Base-by-base conservation (phyloP, 53 echinoderm and acorn worm genomes). In the Holothuria scabra region DNA sequence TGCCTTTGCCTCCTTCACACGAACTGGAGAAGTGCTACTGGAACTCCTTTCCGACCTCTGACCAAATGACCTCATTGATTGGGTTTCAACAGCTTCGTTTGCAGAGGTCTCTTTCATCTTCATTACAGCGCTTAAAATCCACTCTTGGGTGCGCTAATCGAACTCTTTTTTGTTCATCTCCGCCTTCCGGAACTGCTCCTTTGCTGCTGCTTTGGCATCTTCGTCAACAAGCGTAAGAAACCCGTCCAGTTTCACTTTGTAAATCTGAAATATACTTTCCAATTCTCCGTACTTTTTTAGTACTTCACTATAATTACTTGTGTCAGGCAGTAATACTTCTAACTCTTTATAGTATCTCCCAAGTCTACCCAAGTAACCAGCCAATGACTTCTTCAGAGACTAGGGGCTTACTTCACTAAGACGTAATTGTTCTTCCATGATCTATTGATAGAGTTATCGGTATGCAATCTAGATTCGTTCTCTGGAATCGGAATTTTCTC, bases 331-430 rank as follows among this genome's bases (percentile, higher is more conserved):
- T 12, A 84, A 52, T 49, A 56, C 52, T 28, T 84, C 84, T 12
- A 84, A 28, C 21, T 84, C 84, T 20, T 67, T 49, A 52, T 69
- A 84, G 18, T n/a, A 67, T 33, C 14, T 8, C 18, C 48, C 84
- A 18, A 84, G 55, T 66, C 23, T 67, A 2, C 61, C 60, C 4
- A 58, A 11, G 32, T 84, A 84, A 21, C 85, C 74, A 20, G 48
- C 55, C 30, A 71, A 84, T 49, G 58, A 70, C 46, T 71, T 71
- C 72, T 71, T 71, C 37, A 71, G 13, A 5, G 72, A 31, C 5
- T 14, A 4, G 23, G 13, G 20, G 37, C 37, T 22, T 37, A 71
- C 37, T 71, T 16, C 72, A 14, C 5, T 4, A 13, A 13, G 65
- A 9, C n/a, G n/a, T n/a, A 28, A 65, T 65, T 65, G 65, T 19